Percentiles rank a stretch among this genome's conserved stretches.
Conservation (phyloP, 2,113 vertebrate genomes). For the Ceyx margarethae region DNA sequence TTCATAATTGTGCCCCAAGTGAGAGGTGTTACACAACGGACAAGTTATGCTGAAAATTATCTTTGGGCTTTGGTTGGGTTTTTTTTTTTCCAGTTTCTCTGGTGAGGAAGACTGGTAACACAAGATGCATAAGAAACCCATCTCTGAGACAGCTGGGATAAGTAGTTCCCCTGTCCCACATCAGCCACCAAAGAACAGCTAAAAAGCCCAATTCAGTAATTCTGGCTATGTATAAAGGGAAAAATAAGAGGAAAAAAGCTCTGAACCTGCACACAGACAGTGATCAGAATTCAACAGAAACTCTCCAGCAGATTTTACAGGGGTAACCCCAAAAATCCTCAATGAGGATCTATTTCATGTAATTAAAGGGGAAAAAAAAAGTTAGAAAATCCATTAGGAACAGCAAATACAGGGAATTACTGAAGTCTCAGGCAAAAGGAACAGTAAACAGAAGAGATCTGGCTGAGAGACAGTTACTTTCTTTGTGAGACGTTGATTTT, state of each 20-base stretch:
- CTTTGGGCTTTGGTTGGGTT: background rate
- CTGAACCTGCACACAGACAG: background rate
- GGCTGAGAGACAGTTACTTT: background rate
- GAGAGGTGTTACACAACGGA: background rate
- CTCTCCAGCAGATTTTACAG: background rate
- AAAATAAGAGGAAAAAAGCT: background rate
- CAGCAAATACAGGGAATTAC: background rate
- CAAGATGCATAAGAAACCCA: fast-evolving
- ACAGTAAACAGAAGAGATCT: background rate
- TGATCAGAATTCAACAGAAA: background rate
- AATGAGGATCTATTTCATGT: background rate
- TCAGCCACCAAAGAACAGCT: background rate
- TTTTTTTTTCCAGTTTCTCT: background rate
- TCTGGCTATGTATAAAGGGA: background rate
- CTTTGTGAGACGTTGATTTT: background rate
- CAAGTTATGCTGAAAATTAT: background rate
- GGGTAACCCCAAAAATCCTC: background rate
- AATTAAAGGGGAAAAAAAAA: background rate
- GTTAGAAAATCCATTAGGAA: background rate
- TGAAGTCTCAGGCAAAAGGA: background rate
- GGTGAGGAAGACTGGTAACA: background rate
- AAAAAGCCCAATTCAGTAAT: background rate
- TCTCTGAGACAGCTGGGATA: fast-evolving
- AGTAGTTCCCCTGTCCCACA: background rate
- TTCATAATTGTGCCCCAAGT: background rate